These are phyloP conservation scores for human DNA, from an alignment of 2,113 vertebrate genomes.

Conservation along the genomic window DNA sequence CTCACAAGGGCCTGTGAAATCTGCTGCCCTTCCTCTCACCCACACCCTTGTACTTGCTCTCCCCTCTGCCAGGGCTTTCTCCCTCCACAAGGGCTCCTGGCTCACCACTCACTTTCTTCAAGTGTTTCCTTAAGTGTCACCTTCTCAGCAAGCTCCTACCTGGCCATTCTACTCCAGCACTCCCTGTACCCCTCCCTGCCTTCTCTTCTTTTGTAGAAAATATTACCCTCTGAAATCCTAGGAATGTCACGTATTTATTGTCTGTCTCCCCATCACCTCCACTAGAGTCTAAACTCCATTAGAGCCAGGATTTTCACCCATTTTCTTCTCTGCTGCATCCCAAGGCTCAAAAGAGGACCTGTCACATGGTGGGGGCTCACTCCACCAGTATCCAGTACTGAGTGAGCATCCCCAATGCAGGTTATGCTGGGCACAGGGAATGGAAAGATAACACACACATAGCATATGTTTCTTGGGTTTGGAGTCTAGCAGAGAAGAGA, in stretches of 20 bases:
- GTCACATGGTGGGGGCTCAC: neutral
- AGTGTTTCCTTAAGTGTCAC: neutral
- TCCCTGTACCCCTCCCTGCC: neutral
- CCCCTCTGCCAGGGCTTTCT: neutral
- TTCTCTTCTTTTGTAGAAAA: neutral
- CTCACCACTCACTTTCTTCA: neutral
- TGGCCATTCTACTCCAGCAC: neutral
- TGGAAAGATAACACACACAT: neutral
- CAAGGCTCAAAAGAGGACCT: neutral
- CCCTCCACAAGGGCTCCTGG: neutral
- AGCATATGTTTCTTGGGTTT: neutral
- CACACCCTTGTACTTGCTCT: fast-evolving
- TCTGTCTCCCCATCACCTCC: neutral
- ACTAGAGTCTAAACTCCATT: neutral
- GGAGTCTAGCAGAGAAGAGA: neutral
- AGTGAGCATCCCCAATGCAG: neutral
- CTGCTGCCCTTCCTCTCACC: neutral
- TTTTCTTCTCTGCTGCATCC: neutral
- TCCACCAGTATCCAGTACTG: neutral
- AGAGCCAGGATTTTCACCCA: neutral
- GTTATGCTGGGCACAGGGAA: neutral
- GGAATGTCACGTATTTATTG: neutral
- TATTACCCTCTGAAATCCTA: neutral
- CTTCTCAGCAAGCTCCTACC: neutral
- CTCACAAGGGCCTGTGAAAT: neutral